Percentiles rank a stretch among this genome's conserved stretches.
phyloP scores from a whole-genome alignment of 2,888 invertebrate species.

The Alsophila aescularia region DNA sequence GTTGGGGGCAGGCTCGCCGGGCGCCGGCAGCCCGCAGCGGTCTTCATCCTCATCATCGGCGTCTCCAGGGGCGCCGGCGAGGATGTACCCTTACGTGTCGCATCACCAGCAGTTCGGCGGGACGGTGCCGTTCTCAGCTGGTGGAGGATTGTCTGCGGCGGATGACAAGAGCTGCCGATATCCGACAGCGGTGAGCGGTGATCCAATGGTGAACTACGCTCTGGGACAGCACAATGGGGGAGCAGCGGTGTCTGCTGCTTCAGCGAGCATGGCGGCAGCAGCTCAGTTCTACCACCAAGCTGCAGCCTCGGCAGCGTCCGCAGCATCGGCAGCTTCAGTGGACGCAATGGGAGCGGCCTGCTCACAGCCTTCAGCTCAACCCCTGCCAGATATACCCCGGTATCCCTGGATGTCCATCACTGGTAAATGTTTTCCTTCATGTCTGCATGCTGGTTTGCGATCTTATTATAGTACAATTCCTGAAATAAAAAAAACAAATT shows the following conservation, averaged over 20 bases:
- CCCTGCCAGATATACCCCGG: conserved; percentile 95
- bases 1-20: conserved; percentile 84
- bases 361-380: conserved; percentile 92
- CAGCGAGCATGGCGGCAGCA: conserved; percentile 87
- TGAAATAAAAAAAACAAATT: conserved; percentile 37
- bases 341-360: conserved; percentile 94
- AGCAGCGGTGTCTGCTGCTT: conserved; percentile 87
- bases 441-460: conserved; percentile 59
- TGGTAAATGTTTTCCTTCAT: conserved; percentile 87
- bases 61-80: conserved; percentile 89
- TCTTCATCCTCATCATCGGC: conserved; percentile 87
- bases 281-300: conserved; percentile 97
- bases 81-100: conserved; percentile 97
- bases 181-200: conserved; percentile 86
- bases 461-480: conserved; percentile 35
- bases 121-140: conserved; percentile 87
- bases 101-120: conserved; percentile 91
- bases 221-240: conserved; percentile 90
- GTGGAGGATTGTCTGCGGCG: conserved; percentile 85
- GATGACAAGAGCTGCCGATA: conserved; percentile 92
- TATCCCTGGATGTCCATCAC: conserved; percentile 99
- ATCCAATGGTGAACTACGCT: conserved; percentile 93
- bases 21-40: conserved; percentile 86
- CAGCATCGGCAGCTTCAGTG: conserved; percentile 90
- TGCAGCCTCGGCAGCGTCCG: conserved; percentile 89